Evolutionary conservation across 2,888 invertebrate genomes (phyloP), one percentile per base, ranked within the genome.

Genomic region (Nomada flava): DNA sequence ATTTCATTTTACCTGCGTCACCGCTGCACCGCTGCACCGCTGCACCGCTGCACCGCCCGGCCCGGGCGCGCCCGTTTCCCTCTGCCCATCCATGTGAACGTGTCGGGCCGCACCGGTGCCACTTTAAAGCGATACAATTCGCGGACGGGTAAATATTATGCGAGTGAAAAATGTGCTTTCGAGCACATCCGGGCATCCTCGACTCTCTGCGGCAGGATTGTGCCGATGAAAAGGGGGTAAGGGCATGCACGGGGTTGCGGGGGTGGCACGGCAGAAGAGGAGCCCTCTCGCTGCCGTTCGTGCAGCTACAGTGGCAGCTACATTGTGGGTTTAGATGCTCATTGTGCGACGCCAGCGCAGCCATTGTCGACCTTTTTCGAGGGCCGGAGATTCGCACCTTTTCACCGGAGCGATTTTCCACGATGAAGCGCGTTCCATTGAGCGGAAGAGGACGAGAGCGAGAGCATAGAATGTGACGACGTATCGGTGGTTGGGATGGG

Each of bases 371-470:
- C 91, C 90, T 91, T 93, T 89, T 88, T 83, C 71, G 88, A 92
- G 89, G 82, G 84, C 85, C 76, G 86, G 91, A 91, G 92, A 92
- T 93, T 93, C 92, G 90, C 92, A 92, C 93, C 93, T 92, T 92
- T 92, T 92, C 90, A 91, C 86, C 90, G 89, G 82, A 86, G 88
- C 90, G 90, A 92, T 92, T 92, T 92, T 90, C 90, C 89, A 87
- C 89, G 87, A 89, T 83, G 89, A 81, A 81, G 89, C 88, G 84
- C 84, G 87, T 84, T 87, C 85, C 82, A 90, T 91, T 91, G 91
- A 91, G 89, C 89, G 90, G 89, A 90, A 91, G 87, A 89, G 84
- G 86, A 79, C 83, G 79, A 79, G 59, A 62, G 71, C 18, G 26
- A 52, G 23, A 50, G 23, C 55, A 44, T 36, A 68, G 72, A 74